Conservation (phyloP, 92 coral and sea anemone species). For the Epizoanthus scotinus region DNA sequence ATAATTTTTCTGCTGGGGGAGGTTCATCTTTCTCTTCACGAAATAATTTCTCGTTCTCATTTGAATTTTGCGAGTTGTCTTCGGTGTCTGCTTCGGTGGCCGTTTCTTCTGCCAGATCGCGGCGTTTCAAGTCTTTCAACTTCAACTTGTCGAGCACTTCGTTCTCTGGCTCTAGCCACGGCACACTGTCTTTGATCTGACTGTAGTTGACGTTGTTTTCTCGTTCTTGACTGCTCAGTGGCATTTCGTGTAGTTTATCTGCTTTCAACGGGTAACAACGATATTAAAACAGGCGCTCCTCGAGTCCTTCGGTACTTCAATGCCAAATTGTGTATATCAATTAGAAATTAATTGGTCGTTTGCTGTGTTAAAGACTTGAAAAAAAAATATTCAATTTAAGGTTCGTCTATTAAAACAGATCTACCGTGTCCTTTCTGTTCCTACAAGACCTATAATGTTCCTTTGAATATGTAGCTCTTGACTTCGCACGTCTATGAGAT, state of each 20-base stretch:
- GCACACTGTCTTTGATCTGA: background rate
- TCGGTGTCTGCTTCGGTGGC: conserved; percentile 27
- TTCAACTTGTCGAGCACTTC: background rate
- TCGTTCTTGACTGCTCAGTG: background rate
- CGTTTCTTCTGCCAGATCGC: conserved; percentile 6
- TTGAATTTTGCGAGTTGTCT: conserved; percentile 15
- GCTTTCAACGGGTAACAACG: background rate
- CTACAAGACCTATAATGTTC: background rate
- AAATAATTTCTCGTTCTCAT: conserved; percentile 36
- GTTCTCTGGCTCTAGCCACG: background rate
- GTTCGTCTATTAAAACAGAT: background rate
- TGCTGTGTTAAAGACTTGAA: conserved; percentile 6
- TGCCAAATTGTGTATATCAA: conserved; percentile 6
- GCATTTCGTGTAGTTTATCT: background rate
- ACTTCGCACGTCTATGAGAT: background rate
- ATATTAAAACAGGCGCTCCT: background rate
- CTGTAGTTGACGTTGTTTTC: conserved; percentile 22
- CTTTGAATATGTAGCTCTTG: background rate
- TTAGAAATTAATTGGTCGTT: conserved; percentile 34
- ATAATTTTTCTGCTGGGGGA: conserved; percentile 33
- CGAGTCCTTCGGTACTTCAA: background rate
- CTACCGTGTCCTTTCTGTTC: background rate
- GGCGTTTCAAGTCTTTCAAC: no score
- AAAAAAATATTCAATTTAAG: conserved; percentile 1
- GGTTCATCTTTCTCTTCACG: conserved; percentile 44